Base-by-base conservation (phyloP, 2,113 vertebrate species). In the Cebus imitator region DNA sequence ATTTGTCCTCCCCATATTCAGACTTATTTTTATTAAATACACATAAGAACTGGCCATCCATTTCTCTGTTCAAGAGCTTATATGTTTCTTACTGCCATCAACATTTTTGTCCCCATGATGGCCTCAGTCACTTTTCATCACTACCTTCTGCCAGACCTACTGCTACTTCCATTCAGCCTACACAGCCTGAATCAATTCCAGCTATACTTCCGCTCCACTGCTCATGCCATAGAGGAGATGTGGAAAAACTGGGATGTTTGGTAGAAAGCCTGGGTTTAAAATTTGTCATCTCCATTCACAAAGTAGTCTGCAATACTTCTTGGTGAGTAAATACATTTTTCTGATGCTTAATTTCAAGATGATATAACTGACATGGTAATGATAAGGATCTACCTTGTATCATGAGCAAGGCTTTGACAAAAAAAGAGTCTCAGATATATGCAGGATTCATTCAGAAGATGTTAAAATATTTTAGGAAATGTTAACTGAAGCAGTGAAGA, bases 381-480 rank as follows among this genome's bases (percentile, higher is more conserved):
- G 18, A 40, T 87, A 85, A 83, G 48, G 8, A 9, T 87, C 45
- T 61, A 18, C 58, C 55, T 70, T 37, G 7, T 14, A 75, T 45
- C 16, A 27, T 50, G 32, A 96, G 21, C 8, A 20, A 78, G 27
- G 35, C 27, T 68, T 80, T 82, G 32, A 58, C 13, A 91, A n/a
- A 35, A 55, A 50, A 50, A 3, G 10, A 95, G 4, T 3, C 79
- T 82, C 32, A 83, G 9, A 35, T 21, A 64, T 61, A 45, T 70
- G 11, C 35, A 66, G 43, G 9, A 57, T 75, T 64, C 48, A 94
- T 66, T 93, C 40, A 73, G 40, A 91, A 52, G 48, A 76, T 90
- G 35, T 86, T 86, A 37, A 91, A 76, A 32, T 95, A 57, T 68
- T 93, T 79, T 81, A 68, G 90, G 57, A 90, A 84, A 64, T 50